Evolutionary conservation across 2,797 vertebrate genomes (phyloP), one percentile per base, ranked within the genome.

Genomic region (Squalus acanthias): DNA sequence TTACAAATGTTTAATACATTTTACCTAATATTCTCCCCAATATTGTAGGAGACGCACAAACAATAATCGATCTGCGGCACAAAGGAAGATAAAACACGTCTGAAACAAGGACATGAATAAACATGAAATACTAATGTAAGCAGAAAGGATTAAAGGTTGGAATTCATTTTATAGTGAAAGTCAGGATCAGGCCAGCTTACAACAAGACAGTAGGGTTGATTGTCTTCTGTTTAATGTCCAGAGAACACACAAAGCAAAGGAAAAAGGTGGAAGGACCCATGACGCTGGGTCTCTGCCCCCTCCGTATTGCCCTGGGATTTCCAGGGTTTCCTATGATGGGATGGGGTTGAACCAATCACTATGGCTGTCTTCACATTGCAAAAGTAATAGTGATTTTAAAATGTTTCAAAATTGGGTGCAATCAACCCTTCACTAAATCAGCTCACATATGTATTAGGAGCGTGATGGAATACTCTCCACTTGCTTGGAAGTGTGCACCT

Each of bases 201-300:
- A 69, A 46, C 69, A 50, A 69, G n/a, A 39, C 91, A 93, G n/a
- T 65, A 69, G 65, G n/a, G 17, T 69, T 46, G 20, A 93, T 93
- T 39, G 1, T 85, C 91, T 46, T 93, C 91, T 93, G 91, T 93
- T 93, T 69, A 93, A 46, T 93, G 91, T 93, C 65, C 65, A 15
- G 13, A 39, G 20, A 69, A 60, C 50, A 17, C 20, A 39, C 63
- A 67, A 33, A 57, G 46, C 85, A 57, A 13, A 91, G 88, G 57
- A 4, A 33, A 60, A 91, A 63, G 88, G 57, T 57, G 60, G 0
- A 60, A 91, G 26, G 88, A 15, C 26, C 57, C 29, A 33, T 63
- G 57, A 6, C 57, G 88, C 88, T n/a, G 57, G 29, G 5, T 91
- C 88, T 17, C 26, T 22, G 57, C 5, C 57, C 60, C 57, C 29